phyloP scores from a whole-genome alignment of 2,888 invertebrate species.

The Carpatolechia fugitivella region DNA sequence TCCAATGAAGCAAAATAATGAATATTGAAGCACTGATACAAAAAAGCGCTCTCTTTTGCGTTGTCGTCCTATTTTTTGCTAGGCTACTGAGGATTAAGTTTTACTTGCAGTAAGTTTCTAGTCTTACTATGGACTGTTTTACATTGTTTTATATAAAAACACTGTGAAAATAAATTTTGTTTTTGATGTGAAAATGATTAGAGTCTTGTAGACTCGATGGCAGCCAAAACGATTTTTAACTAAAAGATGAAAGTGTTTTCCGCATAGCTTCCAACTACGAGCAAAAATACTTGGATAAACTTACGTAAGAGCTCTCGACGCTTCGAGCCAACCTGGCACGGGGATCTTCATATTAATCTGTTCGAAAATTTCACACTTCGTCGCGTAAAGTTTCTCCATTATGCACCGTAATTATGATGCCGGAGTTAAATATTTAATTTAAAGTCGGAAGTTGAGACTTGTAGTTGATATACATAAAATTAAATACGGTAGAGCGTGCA shows the following conservation, averaged over 20 bases:
- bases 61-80: too few relatives aligned
- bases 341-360: background rate
- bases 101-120: too few relatives aligned
- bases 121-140: too few relatives aligned
- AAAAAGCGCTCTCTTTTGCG: background rate
- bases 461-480: too few relatives aligned
- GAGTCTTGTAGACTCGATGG: background rate
- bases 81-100: too few relatives aligned
- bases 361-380: background rate
- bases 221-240: background rate
- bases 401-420: background rate
- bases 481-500: too few relatives aligned
- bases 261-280: background rate
- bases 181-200: too few relatives aligned
- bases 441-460: background rate
- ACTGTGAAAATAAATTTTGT: too few relatives aligned
- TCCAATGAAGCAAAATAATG: conserved; percentile 1
- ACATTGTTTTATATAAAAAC: too few relatives aligned
- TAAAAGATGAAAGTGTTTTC: background rate
- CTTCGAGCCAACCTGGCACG: background rate
- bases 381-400: conserved; percentile 1
- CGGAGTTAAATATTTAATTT: background rate
- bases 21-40: background rate
- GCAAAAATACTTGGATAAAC: background rate
- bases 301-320: background rate